Percentiles rank a stretch among this genome's conserved stretches.
phyloP scores from a whole-genome alignment of 2,888 invertebrate genomes.

The Zaprionus obscuricornis region DNA sequence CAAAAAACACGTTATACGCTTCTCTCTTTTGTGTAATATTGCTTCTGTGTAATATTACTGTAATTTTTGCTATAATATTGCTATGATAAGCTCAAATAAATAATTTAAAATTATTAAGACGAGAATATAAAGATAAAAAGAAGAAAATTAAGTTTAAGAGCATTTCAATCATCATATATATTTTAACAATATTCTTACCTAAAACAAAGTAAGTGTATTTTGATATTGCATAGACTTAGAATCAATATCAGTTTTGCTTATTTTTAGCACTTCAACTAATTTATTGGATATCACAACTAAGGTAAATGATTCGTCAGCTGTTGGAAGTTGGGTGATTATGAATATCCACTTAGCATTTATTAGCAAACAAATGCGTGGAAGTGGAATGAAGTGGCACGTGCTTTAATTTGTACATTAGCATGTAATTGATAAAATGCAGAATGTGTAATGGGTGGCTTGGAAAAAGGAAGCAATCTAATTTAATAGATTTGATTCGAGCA shows the following conservation, averaged over 20 bases:
- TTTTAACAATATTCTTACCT: no score
- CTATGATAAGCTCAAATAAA: no score
- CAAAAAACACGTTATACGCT: constrained; percentile 38
- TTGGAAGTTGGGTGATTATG: constrained; percentile 42
- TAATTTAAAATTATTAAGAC: no score
- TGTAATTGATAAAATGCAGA: background rate
- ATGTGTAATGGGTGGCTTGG: no score
- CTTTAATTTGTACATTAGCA: background rate
- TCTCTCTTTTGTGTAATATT: no score
- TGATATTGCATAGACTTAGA: no score
- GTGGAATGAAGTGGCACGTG: constrained; percentile 43
- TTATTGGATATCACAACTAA: constrained; percentile 38
- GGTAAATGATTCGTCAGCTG: constrained; percentile 29
- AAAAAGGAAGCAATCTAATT: constrained; percentile 32
- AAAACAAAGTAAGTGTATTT: no score
- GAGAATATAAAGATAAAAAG: no score
- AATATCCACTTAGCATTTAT: constrained; percentile 48
- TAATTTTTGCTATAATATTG: no score
- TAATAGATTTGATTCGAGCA: constrained; percentile 7
- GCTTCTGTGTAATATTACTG: no score
- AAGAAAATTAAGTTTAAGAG: no score
- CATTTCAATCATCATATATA: no score
- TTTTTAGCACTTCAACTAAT: constrained; percentile 29
- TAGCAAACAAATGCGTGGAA: constrained; percentile 44
- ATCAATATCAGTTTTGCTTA: background rate